A percentile compares a stretch with the other conserved stretches of the same genome.
Evolutionary conservation across 2,797 vertebrate species (phyloP).

Genomic region (Betta splendens): DNA sequence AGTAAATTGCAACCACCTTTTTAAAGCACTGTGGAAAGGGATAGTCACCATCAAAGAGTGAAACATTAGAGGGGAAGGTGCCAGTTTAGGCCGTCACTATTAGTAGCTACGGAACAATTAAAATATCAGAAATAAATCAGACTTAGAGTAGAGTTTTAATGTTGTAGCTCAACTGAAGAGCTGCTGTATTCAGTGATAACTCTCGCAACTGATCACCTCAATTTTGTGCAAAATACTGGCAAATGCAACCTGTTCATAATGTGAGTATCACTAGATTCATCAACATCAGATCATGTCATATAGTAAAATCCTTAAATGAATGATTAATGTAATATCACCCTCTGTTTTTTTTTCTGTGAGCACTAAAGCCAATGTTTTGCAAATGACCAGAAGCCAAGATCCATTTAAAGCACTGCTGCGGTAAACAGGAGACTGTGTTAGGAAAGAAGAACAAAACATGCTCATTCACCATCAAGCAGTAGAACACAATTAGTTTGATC

Average conservation of each 20-base stretch:
- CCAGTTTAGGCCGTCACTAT: conserved; percentile 2
- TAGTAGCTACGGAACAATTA: conserved; percentile 6
- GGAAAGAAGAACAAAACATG: conserved; percentile 55
- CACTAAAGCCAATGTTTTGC: conserved; percentile 24
- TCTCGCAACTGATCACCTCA: too few relatives aligned
- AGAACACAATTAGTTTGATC: conserved; percentile 66
- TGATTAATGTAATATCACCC: conserved; percentile 29
- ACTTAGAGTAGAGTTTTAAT: conserved; percentile 7
- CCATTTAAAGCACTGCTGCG: conserved; percentile 19
- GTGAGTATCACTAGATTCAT: neutral
- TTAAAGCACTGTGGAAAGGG: conserved; percentile 21
- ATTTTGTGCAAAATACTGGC: neutral
- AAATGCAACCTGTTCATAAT: neutral
- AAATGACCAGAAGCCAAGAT: conserved; percentile 26
- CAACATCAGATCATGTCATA: neutral
- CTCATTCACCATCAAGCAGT: conserved; percentile 50
- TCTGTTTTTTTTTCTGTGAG: conserved; percentile 20
- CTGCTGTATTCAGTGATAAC: neutral
- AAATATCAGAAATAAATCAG: neutral
- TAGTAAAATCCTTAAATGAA: neutral
- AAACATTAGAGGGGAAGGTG: conserved; percentile 9
- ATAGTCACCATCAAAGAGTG: conserved; percentile 18
- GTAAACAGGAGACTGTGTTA: conserved; percentile 42
- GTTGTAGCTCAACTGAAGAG: neutral
- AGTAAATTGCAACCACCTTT: conserved; percentile 84